A percentile compares a stretch with the other conserved stretches of the same genome.
Conservation (phyloP, 2,888 invertebrate genomes). For the Cataglyphis livida region DNA sequence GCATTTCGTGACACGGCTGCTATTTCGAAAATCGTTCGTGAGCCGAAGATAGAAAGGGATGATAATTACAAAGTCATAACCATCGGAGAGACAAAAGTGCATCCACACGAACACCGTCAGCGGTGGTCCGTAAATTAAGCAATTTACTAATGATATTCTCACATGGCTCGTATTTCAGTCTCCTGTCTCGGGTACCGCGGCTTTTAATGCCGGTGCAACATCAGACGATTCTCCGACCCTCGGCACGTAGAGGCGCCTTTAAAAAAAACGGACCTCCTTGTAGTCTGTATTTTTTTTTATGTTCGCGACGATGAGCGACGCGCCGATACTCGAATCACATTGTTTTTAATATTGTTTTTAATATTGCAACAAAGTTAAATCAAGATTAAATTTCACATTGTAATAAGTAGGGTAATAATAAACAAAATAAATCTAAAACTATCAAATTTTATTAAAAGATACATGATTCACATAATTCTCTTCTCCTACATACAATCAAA, state of each 20-base stretch:
- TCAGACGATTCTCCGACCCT: conserved; percentile 75
- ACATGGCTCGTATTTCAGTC: conserved; percentile 83
- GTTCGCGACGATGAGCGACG: conserved; percentile 72
- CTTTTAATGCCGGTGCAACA: conserved; percentile 82
- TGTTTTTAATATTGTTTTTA: neutral
- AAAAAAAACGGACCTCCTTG: conserved; percentile 77
- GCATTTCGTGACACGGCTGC: conserved; percentile 2
- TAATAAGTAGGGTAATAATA: neutral
- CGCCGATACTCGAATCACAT: neutral
- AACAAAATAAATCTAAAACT: neutral
- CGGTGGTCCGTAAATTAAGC: conserved; percentile 83
- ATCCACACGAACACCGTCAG: conserved; percentile 67
- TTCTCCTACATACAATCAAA: neutral
- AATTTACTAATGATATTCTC: conserved; percentile 85
- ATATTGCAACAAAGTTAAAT: neutral
- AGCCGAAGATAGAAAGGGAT: conserved; percentile 32
- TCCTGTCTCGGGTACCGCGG: conserved; percentile 76
- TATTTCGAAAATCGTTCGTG: conserved; percentile 35
- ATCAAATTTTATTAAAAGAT: neutral
- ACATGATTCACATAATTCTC: neutral
- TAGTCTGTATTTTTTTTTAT: conserved; percentile 79
- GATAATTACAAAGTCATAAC: conserved; percentile 61
- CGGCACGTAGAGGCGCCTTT: conserved; percentile 55
- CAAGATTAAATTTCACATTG: neutral
- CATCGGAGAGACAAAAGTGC: conserved; percentile 59